A percentile compares a stretch with the other conserved stretches of the same genome.
phyloP scores from a whole-genome alignment of 2,797 vertebrate species.

The Lithobates sylvaticus region DNA sequence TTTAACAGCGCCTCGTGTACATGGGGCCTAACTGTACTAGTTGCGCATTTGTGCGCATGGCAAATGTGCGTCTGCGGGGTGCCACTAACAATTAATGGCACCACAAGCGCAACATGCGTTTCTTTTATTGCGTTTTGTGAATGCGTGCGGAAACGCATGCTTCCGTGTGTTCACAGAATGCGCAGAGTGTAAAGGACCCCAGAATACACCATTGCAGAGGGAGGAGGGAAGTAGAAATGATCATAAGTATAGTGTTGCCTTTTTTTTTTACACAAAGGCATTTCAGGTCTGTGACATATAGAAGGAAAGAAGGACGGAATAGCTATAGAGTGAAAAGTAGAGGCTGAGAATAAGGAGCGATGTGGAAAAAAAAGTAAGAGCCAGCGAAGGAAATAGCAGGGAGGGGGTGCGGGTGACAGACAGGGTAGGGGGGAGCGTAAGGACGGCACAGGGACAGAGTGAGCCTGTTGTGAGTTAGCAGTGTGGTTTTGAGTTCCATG shows the following conservation, averaged over 20 bases:
- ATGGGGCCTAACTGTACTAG: too few relatives aligned
- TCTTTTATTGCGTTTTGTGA: too few relatives aligned
- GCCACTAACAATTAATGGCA: too few relatives aligned
- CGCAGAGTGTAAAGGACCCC: too few relatives aligned
- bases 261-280: background rate
- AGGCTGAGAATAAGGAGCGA: slow-evolving; percentile 69
- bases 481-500: slow-evolving; percentile 69
- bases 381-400: slow-evolving; percentile 64
- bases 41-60: too few relatives aligned
- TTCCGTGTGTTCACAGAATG: too few relatives aligned
- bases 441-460: slow-evolving; percentile 65
- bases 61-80: too few relatives aligned
- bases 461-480: slow-evolving; percentile 68
- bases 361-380: slow-evolving; percentile 69
- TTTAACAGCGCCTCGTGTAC: too few relatives aligned
- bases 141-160: too few relatives aligned
- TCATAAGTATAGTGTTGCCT: background rate
- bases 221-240: background rate
- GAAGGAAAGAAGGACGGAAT: slow-evolving; percentile 48
- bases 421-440: slow-evolving; percentile 51
- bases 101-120: too few relatives aligned
- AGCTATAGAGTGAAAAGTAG: slow-evolving; percentile 62
- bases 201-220: background rate
- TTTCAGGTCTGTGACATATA: background rate
- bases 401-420: slow-evolving; percentile 63